Percentiles rank a stretch among this genome's conserved stretches.
These are phyloP conservation scores for Dicaeum eximium DNA, from an alignment of 2,113 vertebrate genomes.

Conservation along the genomic window DNA sequence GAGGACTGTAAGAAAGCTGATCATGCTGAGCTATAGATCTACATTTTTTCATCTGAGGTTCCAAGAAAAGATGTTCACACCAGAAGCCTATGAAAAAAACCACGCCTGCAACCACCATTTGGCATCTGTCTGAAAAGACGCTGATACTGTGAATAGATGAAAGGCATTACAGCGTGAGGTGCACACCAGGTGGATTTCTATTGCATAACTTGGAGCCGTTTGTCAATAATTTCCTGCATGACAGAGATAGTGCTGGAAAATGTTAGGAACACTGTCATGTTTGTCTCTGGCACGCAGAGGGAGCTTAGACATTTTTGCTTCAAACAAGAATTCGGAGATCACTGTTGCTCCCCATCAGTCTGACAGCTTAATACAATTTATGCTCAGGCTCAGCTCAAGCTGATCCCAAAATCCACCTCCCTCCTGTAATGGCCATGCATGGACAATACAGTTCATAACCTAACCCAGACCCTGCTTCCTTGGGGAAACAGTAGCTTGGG, in stretches of 20 bases:
- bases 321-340: neutral
- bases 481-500: neutral
- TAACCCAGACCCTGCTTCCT: neutral
- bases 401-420: neutral
- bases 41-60: neutral
- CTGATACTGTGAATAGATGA: neutral
- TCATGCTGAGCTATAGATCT: neutral
- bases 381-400: neutral
- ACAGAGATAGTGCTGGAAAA: neutral
- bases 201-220: neutral
- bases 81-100: neutral
- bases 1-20: neutral
- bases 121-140: neutral
- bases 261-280: neutral
- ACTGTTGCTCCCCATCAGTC: neutral
- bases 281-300: neutral
- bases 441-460: fast-evolving
- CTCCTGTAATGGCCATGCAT: fast-evolving
- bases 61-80: neutral
- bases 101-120: neutral
- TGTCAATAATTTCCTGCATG: neutral
- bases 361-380: neutral
- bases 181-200: neutral
- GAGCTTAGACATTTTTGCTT: neutral
- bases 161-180: neutral